Base-by-base conservation (phyloP, 2,888 invertebrate species). In the Rhorus exstirpatorius region DNA sequence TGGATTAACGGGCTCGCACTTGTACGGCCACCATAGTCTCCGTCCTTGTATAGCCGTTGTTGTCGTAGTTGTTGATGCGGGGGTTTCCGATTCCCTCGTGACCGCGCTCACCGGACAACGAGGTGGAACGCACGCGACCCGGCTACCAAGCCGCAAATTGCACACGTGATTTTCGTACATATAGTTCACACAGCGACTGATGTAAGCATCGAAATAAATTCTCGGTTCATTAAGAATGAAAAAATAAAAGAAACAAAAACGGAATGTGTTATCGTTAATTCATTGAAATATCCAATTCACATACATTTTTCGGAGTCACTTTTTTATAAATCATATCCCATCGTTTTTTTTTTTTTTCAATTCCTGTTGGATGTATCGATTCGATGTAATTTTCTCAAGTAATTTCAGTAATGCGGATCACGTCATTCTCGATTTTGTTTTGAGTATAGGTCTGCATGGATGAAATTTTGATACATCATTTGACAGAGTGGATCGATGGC, bases 1-100 rank as follows among this genome's bases (percentile, higher is more conserved):
- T 83, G 85, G 86, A 85, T 83, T 79, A 85, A 84, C 81, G 81
- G 78, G 79, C 83, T 82, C 74, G 78, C 82, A 83, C 82, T 83
- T 76, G 82, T 83, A 83, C 67, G 82, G 79, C 60, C 44, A 67
- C 60, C 79, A 49, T 49, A 26, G 46, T 67, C 60, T 58, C 76
- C 12, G 44, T 44, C 12, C 24, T 12, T 65, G 38, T 21, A n/a
- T 21, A 44, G 21, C 17, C 38, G 51, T 68, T 58, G 58, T 68
- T 67, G 75, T 61, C 53, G 77, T 67, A 53, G 74, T 68, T 67
- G 68, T 77, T 61, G 79, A 76, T 46, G 67, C 44, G 38, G 78
- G 70, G 46, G 58, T 70, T 46, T 26, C 21, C 49, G 31, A 31
- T 76, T 79, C 68, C 74, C 60, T 61, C 60, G 24, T 51, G 75